Conservation (phyloP, 2,888 invertebrate species). For the Aleiodes alternator region DNA sequence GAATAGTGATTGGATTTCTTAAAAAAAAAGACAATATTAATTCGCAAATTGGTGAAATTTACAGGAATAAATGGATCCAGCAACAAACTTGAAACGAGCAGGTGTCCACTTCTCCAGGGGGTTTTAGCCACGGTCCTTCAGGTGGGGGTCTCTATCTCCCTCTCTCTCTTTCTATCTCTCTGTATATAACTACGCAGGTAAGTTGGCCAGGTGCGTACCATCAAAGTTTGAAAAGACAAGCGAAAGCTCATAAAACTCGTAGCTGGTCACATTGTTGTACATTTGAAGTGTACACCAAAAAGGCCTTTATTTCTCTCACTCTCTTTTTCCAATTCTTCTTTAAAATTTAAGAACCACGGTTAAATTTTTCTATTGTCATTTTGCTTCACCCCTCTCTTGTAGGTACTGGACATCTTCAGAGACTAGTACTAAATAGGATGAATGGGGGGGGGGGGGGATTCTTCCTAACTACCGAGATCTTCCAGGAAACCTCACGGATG, state of each 20-base stretch:
- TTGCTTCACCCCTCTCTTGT: conserved; percentile 7
- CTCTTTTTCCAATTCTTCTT: conserved; percentile 47
- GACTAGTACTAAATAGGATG: conserved; percentile 21
- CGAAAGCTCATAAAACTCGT: conserved; percentile 63
- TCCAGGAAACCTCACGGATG: conserved; percentile 21
- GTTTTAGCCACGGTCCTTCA: conserved; percentile 11
- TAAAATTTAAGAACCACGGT: conserved; percentile 38
- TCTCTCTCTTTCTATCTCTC: conserved; percentile 13
- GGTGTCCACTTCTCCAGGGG: conserved; percentile 51
- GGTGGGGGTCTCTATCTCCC: conserved; percentile 27
- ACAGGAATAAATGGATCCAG: background rate
- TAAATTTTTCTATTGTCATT: conserved; percentile 29
- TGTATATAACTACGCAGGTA: conserved; percentile 28
- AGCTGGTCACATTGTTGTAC: conserved; percentile 69
- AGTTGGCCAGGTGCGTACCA: conserved; percentile 32
- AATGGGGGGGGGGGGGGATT: background rate
- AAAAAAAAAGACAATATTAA: too few species aligned
- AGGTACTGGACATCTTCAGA: conserved; percentile 28
- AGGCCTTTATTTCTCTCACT: conserved; percentile 45
- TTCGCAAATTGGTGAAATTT: background rate
- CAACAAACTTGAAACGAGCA: conserved; percentile 32
- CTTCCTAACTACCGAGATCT: conserved; percentile 15
- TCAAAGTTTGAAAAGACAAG: conserved; percentile 41
- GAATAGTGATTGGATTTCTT: too few species aligned
- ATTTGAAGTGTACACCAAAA: conserved; percentile 50